Evolutionary conservation across 2,113 vertebrate genomes (phyloP).

Genomic region (Lonchura striata): DNA sequence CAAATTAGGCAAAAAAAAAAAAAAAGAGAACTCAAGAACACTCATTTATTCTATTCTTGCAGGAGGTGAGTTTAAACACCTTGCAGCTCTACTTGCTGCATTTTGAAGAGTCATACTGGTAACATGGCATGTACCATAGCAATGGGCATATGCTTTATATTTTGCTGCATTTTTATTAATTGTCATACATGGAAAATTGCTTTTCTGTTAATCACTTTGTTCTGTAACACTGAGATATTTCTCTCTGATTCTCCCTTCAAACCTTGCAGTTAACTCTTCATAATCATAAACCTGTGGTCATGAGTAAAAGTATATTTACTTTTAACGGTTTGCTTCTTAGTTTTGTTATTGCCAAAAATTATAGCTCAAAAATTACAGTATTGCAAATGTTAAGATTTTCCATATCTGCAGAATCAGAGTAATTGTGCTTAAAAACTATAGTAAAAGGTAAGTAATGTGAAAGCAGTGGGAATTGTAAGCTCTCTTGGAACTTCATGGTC

Average conservation of each 20-base stretch:
- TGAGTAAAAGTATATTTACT: background rate
- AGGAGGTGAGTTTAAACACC: background rate
- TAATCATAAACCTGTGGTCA: background rate
- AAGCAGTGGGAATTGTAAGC: background rate
- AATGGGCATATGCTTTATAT: background rate
- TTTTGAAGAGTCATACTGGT: background rate
- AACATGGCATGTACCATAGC: background rate
- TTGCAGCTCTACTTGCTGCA: background rate
- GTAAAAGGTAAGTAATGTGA: background rate
- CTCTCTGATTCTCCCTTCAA: background rate
- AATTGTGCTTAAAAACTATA: background rate
- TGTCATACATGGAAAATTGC: background rate
- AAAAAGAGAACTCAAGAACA: background rate
- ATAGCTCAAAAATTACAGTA: background rate
- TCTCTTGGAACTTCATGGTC: background rate
- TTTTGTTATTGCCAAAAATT: background rate
- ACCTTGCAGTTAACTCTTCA: background rate
- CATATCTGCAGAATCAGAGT: background rate
- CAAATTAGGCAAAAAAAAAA: background rate
- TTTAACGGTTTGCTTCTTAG: background rate
- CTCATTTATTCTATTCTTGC: background rate
- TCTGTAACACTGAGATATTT: background rate
- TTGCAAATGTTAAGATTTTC: background rate
- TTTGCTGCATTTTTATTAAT: background rate
- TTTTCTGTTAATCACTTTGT: background rate